These are phyloP conservation scores for Pygoscelis adeliae DNA, from an alignment of 2,113 vertebrate species.

Conservation along the genomic window DNA sequence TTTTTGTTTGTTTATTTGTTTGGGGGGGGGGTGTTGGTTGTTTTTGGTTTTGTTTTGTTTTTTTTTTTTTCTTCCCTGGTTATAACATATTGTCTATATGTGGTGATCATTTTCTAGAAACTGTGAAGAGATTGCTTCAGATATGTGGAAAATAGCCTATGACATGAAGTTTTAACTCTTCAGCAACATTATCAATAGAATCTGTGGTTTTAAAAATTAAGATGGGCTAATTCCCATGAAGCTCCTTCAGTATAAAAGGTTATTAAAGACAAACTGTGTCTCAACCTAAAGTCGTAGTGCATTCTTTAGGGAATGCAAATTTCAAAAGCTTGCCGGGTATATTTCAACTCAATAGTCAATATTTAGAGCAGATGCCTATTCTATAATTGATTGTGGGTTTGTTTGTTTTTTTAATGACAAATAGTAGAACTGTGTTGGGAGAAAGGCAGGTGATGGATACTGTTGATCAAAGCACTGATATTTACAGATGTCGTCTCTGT, in stretches of 20 bases:
- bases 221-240: not conserved
- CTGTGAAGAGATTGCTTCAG: not conserved
- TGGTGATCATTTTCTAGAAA: not conserved
- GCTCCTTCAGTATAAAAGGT: not conserved
- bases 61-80: not conserved
- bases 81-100: not conserved
- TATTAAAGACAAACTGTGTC: not conserved
- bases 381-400: not conserved
- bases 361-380: conserved; percentile 3
- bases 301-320: not conserved
- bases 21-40: too few relatives aligned
- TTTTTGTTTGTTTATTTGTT: not conserved
- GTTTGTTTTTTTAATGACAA: not conserved
- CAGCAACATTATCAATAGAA: not conserved
- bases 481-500: not conserved
- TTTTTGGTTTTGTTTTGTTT: not conserved
- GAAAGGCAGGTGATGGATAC: not conserved
- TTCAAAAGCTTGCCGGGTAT: conserved; percentile 1
- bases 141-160: not conserved
- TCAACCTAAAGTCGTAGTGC: not conserved
- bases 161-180: not conserved
- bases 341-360: conserved; percentile 15
- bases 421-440: not conserved
- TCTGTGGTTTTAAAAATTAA: not conserved
- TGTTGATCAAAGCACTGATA: conserved; percentile 33